phyloP scores from a whole-genome alignment of 2,888 invertebrate species.

The Hydraecia micacea region DNA sequence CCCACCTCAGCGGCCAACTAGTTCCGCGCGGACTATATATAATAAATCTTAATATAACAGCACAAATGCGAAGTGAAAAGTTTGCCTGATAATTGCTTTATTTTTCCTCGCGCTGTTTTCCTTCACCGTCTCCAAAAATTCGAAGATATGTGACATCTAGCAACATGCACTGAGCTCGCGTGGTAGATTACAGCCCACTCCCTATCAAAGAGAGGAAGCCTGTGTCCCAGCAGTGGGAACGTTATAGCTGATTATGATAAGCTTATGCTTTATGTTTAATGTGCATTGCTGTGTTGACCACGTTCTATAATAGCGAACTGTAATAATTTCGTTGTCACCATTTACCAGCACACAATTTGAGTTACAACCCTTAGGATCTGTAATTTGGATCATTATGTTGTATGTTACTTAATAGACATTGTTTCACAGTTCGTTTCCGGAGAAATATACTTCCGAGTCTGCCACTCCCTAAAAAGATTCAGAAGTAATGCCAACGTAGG shows the following conservation, averaged over 20 bases:
- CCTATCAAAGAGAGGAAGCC: fast-evolving
- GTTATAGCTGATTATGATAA: neutral
- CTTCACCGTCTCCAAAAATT: neutral
- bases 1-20: too few relatives aligned
- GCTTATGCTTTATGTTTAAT: neutral
- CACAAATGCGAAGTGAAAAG: neutral
- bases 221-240: neutral
- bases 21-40: too few relatives aligned
- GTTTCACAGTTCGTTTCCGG: conserved; percentile 13
- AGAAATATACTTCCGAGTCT: neutral
- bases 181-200: neutral
- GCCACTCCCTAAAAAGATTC: neutral
- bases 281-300: conserved; percentile 3
- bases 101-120: neutral
- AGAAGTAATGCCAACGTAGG: neutral
- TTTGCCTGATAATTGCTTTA: neutral
- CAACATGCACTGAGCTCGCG: neutral
- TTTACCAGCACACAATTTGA: conserved; percentile 10
- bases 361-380: neutral
- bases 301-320: neutral
- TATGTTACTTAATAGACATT: neutral
- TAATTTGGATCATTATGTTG: neutral
- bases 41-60: neutral
- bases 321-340: neutral
- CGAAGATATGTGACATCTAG: neutral